Evolutionary conservation across 2,113 vertebrate genomes (phyloP), one percentile per base, ranked within the genome.

Genomic region (Polypterus senegalus): DNA sequence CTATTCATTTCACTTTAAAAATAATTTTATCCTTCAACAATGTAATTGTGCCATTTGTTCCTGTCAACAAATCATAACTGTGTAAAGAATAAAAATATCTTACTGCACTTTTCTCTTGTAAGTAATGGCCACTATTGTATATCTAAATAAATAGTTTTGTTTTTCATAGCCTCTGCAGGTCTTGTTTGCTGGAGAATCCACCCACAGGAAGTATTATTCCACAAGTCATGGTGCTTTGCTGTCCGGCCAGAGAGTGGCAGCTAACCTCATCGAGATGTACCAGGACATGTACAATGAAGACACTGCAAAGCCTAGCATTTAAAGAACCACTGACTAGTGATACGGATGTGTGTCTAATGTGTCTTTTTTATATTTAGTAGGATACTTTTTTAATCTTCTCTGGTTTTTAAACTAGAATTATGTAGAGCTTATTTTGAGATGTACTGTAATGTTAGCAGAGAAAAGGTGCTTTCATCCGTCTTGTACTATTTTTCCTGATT

Each of bases 191-290:
- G 96, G 96, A 11, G 96, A 99, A 81, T 93, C 96, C 74, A 99
- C 96, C 47, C 93, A 99, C 81, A 89, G 96, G 79, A 96, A 98
- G 77, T 99, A 95, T 82, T 99, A 99, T 83, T 98, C 96, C 83
- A 99, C 96, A 27, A 95, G 95, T 75, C 96, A 99, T 62, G 96
- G 96, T 89, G 96, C 96, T 90, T 86, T 99, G 89, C 86, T 97
- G 67, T 98, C 95, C 8, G 96, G 96, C 70, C 92, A 97, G 89
- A 90, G 93, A 7, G 96, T 98, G 79, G 96, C 96, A 0, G 87
- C 86, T 63, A 87, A 82, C 60, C 87, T 99, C 71, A 85, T 86
- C 3, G 94, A 98, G 79, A 90, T 97, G 89, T 97, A 99, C 85
- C 92, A 88, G 77, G 89, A 97, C 72, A 86, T 94, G 83, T 90